phyloP scores from a whole-genome alignment of 2,797 vertebrate genomes.

The Parotocinclus haroldoi region DNA sequence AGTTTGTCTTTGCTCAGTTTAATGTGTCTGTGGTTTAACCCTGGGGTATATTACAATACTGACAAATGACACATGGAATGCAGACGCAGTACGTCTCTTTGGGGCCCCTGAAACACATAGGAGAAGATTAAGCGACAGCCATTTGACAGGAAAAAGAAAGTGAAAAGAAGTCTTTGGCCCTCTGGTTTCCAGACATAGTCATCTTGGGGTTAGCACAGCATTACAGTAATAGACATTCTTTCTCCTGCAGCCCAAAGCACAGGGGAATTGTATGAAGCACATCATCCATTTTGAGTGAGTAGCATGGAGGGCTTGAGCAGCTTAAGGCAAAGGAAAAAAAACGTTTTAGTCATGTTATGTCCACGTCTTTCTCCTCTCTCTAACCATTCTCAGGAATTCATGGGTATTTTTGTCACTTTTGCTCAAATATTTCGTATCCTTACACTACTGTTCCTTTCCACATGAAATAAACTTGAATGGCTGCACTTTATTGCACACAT shows the following conservation, averaged over 20 bases:
- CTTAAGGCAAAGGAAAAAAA: constrained; percentile 13
- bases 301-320: constrained; percentile 23
- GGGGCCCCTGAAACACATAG: too few species aligned
- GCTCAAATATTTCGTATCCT: too few species aligned
- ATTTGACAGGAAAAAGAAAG: too few species aligned
- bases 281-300: constrained; percentile 32
- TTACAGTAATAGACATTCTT: constrained; percentile 28
- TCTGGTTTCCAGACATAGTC: constrained; percentile 17
- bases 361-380: too few species aligned
- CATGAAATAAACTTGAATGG: constrained; percentile 12
- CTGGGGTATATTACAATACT: too few species aligned
- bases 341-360: too few species aligned
- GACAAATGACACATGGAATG: too few species aligned
- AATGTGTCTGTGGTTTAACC: too few species aligned
- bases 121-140: too few species aligned
- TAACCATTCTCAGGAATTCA: too few species aligned
- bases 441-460: constrained; percentile 9
- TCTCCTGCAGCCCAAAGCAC: constrained; percentile 23
- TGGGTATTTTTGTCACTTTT: neutral
- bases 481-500: constrained; percentile 15
- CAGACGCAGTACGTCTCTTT: too few species aligned
- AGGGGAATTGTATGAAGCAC: constrained; percentile 21
- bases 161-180: neutral
- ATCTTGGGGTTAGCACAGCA: constrained; percentile 21
- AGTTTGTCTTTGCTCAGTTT: too few species aligned